Evolutionary conservation across 2,797 vertebrate genomes (phyloP), one percentile per base, ranked within the genome.

Genomic region (Taeniopygia guttata): DNA sequence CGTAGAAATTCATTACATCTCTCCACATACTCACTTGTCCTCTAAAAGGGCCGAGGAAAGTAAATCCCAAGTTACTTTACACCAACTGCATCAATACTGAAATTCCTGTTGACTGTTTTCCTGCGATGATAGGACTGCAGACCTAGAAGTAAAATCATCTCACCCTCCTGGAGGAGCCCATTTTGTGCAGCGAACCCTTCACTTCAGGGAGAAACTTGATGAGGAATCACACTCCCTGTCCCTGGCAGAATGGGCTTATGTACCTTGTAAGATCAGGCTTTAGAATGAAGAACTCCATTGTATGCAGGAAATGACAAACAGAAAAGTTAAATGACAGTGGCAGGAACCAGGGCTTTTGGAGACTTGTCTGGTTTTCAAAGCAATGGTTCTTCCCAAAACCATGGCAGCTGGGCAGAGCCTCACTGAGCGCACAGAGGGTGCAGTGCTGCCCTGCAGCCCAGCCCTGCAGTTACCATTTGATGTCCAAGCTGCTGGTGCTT

Each of bases 391-490:
- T 82, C 74, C 58, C 67, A 46, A 5, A 45, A n/a, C 17, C 49
- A 13, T 10, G 69, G 8, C 43, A 69, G 34, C 34, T 45, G 17
- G 84, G 94, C 87, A 96, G 82, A 7, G 4, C 86, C 85, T 73
- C 79, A 10, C 46, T 32, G 29, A 30, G 51, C 29, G 18, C 34
- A 49, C 25, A 59, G 58, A 90, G 85, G 45, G 78, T 69, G 69
- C 92, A 63, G 63, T 22, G 75, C 59, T 90, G 85, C n/a, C n/a
- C n/a, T n/a, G n/a, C 88, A 55, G 86, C 70, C 62, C 66, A 69
- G 89, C 64, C 67, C 87, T 38, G 40, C n/a, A 38, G 15, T 96
- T 79, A 98, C 98, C 98, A 98, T 59, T 98, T 98, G 93, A 98
- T 98, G 87, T 98, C 98, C 75, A 96, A 48, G 59, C 84, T 78